A percentile compares a stretch with the other conserved stretches of the same genome.
Evolutionary conservation across 2,888 invertebrate genomes (phyloP).

Genomic region (Eupithecia tripunctaria): DNA sequence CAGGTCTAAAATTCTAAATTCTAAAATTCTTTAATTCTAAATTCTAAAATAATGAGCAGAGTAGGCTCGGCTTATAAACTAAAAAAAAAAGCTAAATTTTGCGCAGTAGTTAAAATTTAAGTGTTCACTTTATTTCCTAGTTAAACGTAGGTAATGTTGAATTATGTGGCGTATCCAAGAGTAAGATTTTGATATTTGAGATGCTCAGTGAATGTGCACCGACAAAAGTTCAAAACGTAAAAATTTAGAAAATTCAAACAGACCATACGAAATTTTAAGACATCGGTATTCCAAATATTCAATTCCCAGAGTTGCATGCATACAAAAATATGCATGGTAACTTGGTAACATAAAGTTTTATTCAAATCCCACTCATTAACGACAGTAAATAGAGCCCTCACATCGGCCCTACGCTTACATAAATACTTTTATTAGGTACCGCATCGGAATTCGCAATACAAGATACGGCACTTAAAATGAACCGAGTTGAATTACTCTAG

Average conservation of each 20-base stretch:
- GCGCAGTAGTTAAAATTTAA: no score
- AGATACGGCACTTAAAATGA: slow-evolving; percentile 75
- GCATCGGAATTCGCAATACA: slow-evolving; percentile 67
- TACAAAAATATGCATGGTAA: slow-evolving; percentile 15
- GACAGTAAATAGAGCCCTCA: slow-evolving; percentile 38
- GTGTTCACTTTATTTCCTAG: no score
- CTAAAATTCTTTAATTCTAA: no score
- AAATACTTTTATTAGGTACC: slow-evolving; percentile 54
- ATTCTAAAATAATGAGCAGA: no score
- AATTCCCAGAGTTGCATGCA: neutral
- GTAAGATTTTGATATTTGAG: no score
- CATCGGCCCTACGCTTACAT: slow-evolving; percentile 33
- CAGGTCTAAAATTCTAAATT: no score
- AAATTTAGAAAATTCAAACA: neutral
- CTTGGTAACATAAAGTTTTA: slow-evolving; percentile 33
- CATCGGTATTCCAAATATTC: neutral
- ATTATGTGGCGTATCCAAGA: no score
- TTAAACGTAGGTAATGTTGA: no score
- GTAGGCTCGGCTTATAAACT: no score
- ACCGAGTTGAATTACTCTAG: slow-evolving; percentile 66
- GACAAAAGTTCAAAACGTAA: neutral
- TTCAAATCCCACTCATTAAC: slow-evolving; percentile 34
- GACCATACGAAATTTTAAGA: neutral
- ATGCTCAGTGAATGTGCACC: neutral
- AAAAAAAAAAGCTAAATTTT: no score